phyloP scores from a whole-genome alignment of 2,888 invertebrate species.

The Conistra vaccinii region DNA sequence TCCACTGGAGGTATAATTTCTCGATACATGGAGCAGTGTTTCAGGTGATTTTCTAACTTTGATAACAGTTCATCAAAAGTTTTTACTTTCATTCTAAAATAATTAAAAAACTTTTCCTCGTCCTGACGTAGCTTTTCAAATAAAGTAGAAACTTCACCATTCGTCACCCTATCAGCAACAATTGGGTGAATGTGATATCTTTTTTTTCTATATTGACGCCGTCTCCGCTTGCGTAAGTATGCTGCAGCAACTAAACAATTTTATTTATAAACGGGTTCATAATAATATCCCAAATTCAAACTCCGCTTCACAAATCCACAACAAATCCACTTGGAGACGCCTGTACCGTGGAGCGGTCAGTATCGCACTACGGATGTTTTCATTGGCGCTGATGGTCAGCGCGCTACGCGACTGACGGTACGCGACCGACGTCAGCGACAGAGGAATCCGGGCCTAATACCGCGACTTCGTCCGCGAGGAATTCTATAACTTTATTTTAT shows the following conservation, averaged over 20 bases:
- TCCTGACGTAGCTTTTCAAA: conserved; percentile 48
- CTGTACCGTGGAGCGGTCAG: conserved; percentile 44
- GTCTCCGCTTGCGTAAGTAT: conserved; percentile 48
- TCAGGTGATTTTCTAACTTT: conserved; percentile 55
- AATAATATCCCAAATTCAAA: conserved; percentile 27
- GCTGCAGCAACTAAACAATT: conserved; percentile 59
- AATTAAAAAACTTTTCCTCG: conserved; percentile 43
- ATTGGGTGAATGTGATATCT: conserved; percentile 54
- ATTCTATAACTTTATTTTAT: too few relatives aligned
- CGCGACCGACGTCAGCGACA: too few relatives aligned
- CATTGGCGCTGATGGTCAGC: conserved; percentile 30
- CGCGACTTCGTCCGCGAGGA: too few relatives aligned
- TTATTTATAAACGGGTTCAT: conserved; percentile 39
- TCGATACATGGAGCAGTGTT: conserved; percentile 56
- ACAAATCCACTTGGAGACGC: conserved; percentile 40
- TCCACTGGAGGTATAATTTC: conserved; percentile 56
- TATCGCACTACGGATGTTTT: conserved; percentile 44
- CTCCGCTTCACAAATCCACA: conserved; percentile 13
- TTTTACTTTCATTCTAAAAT: conserved; percentile 58
- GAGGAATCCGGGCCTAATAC: too few relatives aligned
- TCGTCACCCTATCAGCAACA: conserved; percentile 34
- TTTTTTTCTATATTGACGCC: conserved; percentile 16
- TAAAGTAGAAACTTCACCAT: conserved; percentile 44
- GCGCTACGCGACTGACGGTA: conserved; percentile 42
- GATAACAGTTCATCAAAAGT: conserved; percentile 48